A percentile compares a stretch with the other conserved stretches of the same genome.
These are phyloP conservation scores for Noctua pronuba DNA, from an alignment of 2,888 invertebrate genomes.

Conservation along the genomic window DNA sequence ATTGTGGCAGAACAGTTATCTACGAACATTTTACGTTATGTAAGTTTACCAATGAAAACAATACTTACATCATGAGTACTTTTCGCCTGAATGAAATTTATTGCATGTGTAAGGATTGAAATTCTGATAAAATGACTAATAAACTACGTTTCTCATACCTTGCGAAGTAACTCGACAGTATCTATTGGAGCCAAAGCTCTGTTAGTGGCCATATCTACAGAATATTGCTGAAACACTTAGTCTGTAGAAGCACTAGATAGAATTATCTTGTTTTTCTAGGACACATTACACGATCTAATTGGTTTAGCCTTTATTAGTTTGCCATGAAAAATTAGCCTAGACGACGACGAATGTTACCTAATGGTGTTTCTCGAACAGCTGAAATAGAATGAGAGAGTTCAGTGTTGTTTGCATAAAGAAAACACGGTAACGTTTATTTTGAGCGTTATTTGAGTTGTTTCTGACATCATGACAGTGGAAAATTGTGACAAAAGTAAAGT, in stretches of 20 bases:
- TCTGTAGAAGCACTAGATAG: slow-evolving; percentile 25
- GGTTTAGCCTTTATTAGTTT: slow-evolving; percentile 5
- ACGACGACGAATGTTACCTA: slow-evolving; percentile 15
- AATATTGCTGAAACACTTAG: slow-evolving; percentile 36
- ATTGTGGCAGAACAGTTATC: not conserved
- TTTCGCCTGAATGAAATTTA: slow-evolving; percentile 39
- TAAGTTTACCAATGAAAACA: slow-evolving; percentile 9
- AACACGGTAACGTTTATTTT: slow-evolving; percentile 38
- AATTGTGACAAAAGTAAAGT: slow-evolving; percentile 53
- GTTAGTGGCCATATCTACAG: slow-evolving; percentile 49
- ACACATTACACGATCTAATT: slow-evolving; percentile 16
- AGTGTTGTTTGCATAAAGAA: slow-evolving; percentile 45
- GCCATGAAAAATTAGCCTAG: slow-evolving; percentile 4
- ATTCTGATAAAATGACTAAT: not conserved
- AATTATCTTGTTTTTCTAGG: slow-evolving; percentile 26
- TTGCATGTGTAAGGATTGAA: slow-evolving; percentile 41
- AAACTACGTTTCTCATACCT: slow-evolving; percentile 9
- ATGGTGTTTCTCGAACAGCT: slow-evolving; percentile 43
- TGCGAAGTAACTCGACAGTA: slow-evolving; percentile 9
- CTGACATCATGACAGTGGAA: slow-evolving; percentile 54
- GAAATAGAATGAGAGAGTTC: slow-evolving; percentile 33
- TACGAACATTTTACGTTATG: slow-evolving; percentile 9
- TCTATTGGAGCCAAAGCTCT: slow-evolving; percentile 34
- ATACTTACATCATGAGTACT: slow-evolving; percentile 33
- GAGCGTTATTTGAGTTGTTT: slow-evolving; percentile 39